phyloP scores from a whole-genome alignment of 2,113 vertebrate genomes.

The Brachypodius melanocephalos region DNA sequence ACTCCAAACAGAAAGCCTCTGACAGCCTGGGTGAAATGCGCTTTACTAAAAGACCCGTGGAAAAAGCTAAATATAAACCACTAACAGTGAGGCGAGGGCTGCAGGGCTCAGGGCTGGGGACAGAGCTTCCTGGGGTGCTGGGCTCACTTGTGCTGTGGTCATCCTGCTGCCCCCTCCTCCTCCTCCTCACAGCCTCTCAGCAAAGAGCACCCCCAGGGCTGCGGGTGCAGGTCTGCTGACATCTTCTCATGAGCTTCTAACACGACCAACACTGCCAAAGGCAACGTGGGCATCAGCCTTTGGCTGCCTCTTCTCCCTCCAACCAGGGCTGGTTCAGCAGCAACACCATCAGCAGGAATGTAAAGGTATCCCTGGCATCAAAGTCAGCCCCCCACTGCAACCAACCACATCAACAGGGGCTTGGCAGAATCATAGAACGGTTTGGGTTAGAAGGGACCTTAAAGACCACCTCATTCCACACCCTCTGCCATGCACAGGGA shows the following conservation, averaged over 20 bases:
- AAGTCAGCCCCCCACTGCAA: background rate
- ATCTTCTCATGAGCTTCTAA: background rate
- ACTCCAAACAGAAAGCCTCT: background rate
- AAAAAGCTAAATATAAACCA: background rate
- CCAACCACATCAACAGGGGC: background rate
- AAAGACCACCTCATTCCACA: background rate
- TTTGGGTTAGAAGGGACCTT: background rate
- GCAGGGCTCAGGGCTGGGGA: background rate
- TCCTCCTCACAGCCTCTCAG: background rate
- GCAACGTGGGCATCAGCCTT: background rate
- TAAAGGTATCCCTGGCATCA: background rate
- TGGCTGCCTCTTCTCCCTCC: background rate
- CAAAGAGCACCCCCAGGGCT: background rate
- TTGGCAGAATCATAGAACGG: background rate
- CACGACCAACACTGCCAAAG: fast-evolving
- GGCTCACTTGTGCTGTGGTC: background rate
- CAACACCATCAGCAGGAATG: background rate
- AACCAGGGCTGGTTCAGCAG: background rate
- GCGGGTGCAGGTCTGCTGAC: background rate
- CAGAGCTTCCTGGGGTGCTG: background rate
- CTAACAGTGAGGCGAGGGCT: fast-evolving
- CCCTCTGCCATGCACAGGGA: background rate
- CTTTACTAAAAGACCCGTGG: background rate
- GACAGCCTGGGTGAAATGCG: background rate
- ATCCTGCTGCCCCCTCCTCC: background rate